Conservation (phyloP, 2,797 vertebrate genomes). For the Nannoperca australis region DNA sequence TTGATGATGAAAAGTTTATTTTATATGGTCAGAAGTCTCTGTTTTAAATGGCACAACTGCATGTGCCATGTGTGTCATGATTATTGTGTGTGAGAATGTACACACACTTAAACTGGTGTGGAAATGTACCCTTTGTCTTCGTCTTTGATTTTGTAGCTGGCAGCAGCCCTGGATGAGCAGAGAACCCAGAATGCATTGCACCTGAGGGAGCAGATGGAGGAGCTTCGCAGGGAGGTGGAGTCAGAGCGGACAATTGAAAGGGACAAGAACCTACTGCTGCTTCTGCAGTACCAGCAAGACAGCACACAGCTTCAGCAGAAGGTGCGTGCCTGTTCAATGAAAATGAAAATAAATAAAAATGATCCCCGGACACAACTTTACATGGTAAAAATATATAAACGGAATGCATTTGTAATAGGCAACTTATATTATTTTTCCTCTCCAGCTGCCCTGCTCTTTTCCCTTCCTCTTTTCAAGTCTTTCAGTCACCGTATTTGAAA, state of each 20-base stretch:
- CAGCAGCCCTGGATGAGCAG: constrained; percentile 78
- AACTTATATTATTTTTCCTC: not conserved
- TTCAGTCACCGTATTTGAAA: constrained; percentile 1
- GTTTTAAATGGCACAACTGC: not conserved
- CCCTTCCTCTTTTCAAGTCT: not conserved
- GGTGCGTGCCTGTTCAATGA: constrained; percentile 69
- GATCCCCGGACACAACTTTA: not conserved
- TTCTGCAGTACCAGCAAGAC: constrained; percentile 81
- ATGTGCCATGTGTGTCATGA: not conserved
- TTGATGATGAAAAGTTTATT: constrained; percentile 16
- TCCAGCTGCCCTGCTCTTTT: not conserved
- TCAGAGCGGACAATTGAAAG: constrained; percentile 83
- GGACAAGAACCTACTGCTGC: constrained; percentile 85
- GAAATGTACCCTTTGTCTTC: constrained; percentile 2
- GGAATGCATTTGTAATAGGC: not conserved
- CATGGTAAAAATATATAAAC: not conserved
- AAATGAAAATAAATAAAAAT: not conserved
- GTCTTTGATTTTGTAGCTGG: constrained; percentile 74
- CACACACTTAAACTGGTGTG: not conserved
- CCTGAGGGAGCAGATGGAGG: constrained; percentile 77
- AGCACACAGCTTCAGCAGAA: constrained; percentile 82
- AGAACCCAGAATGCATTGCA: constrained; percentile 73
- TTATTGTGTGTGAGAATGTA: not conserved
- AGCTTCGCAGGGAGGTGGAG: constrained; percentile 79
- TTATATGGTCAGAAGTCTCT: constrained; percentile 11